Conservation (phyloP, 1,140 invertebrate genomes). For the Cataglyphis hispanica region DNA sequence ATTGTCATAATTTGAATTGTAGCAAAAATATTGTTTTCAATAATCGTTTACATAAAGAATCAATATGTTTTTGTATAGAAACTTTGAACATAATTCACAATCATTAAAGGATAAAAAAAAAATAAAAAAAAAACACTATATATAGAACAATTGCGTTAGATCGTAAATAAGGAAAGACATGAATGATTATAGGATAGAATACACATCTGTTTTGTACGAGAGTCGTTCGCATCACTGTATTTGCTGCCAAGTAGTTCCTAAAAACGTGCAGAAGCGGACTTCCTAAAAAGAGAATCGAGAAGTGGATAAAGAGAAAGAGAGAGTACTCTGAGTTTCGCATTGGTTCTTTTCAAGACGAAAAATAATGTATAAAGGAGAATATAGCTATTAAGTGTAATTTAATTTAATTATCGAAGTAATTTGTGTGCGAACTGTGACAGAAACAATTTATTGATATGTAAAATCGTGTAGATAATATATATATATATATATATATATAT, state of each 20-base stretch:
- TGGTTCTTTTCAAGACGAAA: slow-evolving; percentile 67
- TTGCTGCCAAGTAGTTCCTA: slow-evolving; percentile 81
- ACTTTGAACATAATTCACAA: slow-evolving; percentile 70
- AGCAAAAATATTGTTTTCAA: slow-evolving; percentile 46
- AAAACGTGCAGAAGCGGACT: slow-evolving; percentile 69
- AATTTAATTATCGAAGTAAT: slow-evolving; percentile 78
- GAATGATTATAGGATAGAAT: slow-evolving; percentile 72
- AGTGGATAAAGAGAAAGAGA: slow-evolving; percentile 66
- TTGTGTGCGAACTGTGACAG: slow-evolving; percentile 74
- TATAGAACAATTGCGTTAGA: slow-evolving; percentile 75
- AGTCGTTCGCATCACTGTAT: slow-evolving; percentile 67
- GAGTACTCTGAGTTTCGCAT: slow-evolving; percentile 58
- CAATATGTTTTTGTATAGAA: slow-evolving; percentile 71
- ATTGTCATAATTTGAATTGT: slow-evolving; percentile 70
- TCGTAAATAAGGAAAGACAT: slow-evolving; percentile 76
- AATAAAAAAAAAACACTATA: slow-evolving; percentile 53
- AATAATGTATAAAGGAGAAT: slow-evolving; percentile 73
- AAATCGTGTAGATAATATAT: too few species aligned
- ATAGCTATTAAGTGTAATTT: slow-evolving; percentile 80
- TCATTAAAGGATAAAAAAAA: slow-evolving; percentile 61
- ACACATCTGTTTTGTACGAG: slow-evolving; percentile 74
- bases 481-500: too few species aligned
- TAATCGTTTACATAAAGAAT: slow-evolving; percentile 72
- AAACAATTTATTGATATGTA: slow-evolving; percentile 76
- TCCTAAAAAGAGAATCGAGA: slow-evolving; percentile 58